Percentiles rank a stretch among this genome's conserved stretches.
These are phyloP conservation scores for Puffinus mauretanicus DNA, from an alignment of 2,113 vertebrate genomes.

Conservation along the genomic window DNA sequence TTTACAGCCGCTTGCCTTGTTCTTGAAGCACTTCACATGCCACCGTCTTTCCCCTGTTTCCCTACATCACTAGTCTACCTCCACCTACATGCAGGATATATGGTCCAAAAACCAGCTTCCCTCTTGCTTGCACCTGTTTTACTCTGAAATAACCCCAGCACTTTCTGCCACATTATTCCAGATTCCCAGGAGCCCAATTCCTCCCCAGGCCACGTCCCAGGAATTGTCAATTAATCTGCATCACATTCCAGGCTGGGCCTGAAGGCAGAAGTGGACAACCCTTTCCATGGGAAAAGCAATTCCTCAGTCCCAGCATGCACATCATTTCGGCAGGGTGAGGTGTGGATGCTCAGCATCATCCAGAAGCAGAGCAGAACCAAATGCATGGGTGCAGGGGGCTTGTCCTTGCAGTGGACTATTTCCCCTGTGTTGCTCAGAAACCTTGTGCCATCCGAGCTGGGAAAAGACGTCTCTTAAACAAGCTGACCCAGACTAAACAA, in stretches of 20 bases:
- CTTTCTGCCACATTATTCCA: not conserved
- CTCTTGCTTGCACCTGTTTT: not conserved
- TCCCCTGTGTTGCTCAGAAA: not conserved
- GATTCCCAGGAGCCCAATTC: not conserved
- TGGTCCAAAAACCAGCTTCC: not conserved
- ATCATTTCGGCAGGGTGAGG: not conserved
- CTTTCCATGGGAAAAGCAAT: not conserved
- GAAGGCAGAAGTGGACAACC: not conserved
- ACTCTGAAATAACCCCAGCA: not conserved
- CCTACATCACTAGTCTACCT: not conserved
- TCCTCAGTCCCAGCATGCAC: not conserved
- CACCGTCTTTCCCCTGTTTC: not conserved
- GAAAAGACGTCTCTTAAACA: not conserved
- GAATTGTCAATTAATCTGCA: no score
- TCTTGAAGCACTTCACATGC: not conserved
- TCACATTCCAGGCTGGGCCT: not conserved
- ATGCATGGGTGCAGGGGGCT: accelerated
- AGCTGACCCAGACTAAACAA: not conserved
- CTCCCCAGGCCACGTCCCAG: accelerated
- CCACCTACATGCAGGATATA: not conserved
- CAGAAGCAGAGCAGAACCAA: not conserved
- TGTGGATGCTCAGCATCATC: not conserved
- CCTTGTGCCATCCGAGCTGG: not conserved
- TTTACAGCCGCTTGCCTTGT: not conserved
- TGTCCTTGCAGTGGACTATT: not conserved